Conservation (phyloP, 2,888 invertebrate species). For the Cosmopolites sordidus region DNA sequence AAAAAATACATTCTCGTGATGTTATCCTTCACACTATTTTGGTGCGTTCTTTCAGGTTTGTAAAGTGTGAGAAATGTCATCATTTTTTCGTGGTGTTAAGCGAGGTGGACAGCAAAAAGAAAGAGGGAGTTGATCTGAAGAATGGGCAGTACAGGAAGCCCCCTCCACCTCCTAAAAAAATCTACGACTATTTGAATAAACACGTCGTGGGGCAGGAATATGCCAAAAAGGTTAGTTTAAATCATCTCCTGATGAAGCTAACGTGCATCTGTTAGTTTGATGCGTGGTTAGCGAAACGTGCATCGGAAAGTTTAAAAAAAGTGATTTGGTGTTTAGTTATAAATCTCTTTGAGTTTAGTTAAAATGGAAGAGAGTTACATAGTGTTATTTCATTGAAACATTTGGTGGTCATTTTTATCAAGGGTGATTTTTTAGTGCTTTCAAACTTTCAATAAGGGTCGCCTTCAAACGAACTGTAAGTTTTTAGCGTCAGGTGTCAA, state of each 20-base stretch:
- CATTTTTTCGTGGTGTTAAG: constrained; percentile 96
- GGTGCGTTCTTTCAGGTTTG: constrained; percentile 70
- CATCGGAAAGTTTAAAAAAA: too few relatives aligned
- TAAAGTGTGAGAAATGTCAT: constrained; percentile 97
- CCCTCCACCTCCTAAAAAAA: constrained; percentile 95
- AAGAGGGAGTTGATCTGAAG: constrained; percentile 72
- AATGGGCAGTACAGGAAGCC: constrained; percentile 74
- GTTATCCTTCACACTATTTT: neutral
- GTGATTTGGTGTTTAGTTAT: too few relatives aligned
- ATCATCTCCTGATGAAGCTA: too few relatives aligned
- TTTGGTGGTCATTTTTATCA: too few relatives aligned
- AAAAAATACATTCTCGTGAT: neutral
- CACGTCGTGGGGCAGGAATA: constrained; percentile 97
- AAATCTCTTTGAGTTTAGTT: too few relatives aligned
- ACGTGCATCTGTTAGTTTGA: constrained; percentile 5
- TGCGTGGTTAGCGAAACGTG: neutral
- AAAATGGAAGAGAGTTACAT: too few relatives aligned
- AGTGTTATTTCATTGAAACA: too few relatives aligned
- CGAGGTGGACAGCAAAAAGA: constrained; percentile 88
- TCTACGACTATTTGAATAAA: constrained; percentile 92
- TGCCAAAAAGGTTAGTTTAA: constrained; percentile 72
- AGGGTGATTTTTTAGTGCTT: too few relatives aligned
- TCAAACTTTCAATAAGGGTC: too few relatives aligned
- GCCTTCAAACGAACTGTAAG: too few relatives aligned
- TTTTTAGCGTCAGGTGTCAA: too few relatives aligned